Evolutionary conservation across 2,113 vertebrate species (phyloP).

Genomic region (Ellobius talpinus): DNA sequence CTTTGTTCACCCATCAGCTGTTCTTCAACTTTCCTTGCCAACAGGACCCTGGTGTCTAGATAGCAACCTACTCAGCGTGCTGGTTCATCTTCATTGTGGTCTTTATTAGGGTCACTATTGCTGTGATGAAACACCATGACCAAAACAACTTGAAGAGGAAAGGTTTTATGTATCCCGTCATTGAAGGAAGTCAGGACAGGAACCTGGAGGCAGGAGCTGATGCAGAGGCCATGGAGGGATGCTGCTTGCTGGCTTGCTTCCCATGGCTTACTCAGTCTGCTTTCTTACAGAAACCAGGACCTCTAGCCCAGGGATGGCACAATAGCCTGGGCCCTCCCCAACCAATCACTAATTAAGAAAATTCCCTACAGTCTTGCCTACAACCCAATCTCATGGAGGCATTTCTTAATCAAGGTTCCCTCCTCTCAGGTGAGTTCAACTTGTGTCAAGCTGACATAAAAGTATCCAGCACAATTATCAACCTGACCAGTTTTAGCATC

Average conservation of each 20-base stretch:
- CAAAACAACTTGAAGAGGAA: neutral
- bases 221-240: neutral
- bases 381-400: neutral
- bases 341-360: neutral
- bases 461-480: neutral
- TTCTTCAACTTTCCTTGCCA: neutral
- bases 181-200: neutral
- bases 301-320: neutral
- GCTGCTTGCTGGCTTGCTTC: neutral
- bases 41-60: neutral
- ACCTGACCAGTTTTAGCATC: neutral
- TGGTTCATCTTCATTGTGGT: neutral
- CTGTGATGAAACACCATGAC: neutral
- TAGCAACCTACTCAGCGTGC: neutral
- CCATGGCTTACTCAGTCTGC: neutral
- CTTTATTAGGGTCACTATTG: neutral
- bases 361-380: neutral
- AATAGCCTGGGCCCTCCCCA: no score
- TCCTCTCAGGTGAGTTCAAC: neutral
- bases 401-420: neutral
- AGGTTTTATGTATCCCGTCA: neutral
- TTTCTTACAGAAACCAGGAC: neutral
- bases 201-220: neutral
- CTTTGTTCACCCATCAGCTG: neutral
- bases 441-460: neutral